Base-by-base conservation (phyloP, 2,113 vertebrate species). In the Aphelocoma coerulescens region DNA sequence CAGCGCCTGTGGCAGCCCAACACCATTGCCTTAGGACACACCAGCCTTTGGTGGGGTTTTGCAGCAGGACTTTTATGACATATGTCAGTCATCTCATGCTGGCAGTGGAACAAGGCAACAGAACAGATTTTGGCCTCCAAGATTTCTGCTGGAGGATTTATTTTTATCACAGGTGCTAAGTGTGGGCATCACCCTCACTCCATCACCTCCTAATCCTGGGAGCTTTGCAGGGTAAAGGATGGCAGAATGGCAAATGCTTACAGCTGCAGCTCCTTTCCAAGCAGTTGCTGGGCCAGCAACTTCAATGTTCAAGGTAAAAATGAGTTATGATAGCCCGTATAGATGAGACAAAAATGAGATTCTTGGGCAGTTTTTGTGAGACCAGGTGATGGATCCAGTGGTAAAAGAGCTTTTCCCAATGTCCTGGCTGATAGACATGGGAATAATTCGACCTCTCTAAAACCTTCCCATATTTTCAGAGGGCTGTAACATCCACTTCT, bases 91-190 rank as follows among this genome's bases (percentile, higher is more conserved):
- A 33, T 37, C 17, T 21, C 37, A 4, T 9, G 32, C 63, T 32
- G 67, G 66, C 62, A 37, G 27, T 10, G 75, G 46, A 48, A 54
- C 65, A 33, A 71, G 71, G 19, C 55, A 54, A 16, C 35, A 6
- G 20, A 6, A 18, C 48, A 16, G 33, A 54, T 51, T 49, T 13
- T 46, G 33, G 57, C 35, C 37, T 57, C 73, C 73, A 32, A 1
- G 20, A 2, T 26, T 19, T 21, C 39, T 51, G 48, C 6, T 7
- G 23, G 76, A 61, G 27, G 41, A 51, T 57, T 33, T 27, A 48
- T 52, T 43, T 16, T 0, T 33, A 3, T 27, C 39, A 20, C 6
- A 1, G 1, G 2, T 7, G 22, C 44, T 32, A 13, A 58, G 32
- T 9, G 55, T 51, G 35, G 63, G 52, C 83, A 71, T 67, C 67